Evolutionary conservation across 2,797 vertebrate genomes (phyloP).

Genomic region (Sebastes glaucus): DNA sequence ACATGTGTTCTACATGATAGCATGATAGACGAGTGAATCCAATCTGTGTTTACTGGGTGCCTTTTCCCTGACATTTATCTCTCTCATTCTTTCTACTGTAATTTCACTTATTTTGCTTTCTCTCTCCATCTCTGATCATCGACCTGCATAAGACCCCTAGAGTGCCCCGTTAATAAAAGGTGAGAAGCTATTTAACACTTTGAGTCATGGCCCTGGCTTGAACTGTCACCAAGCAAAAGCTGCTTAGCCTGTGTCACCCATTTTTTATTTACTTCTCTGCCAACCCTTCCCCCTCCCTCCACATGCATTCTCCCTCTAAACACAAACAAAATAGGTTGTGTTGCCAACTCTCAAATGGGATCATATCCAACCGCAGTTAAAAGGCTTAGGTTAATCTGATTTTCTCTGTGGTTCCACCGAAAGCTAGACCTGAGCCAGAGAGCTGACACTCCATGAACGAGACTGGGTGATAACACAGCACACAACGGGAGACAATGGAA

Average conservation of each 20-base stretch:
- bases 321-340: slow-evolving; percentile 72
- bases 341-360: slow-evolving; percentile 80
- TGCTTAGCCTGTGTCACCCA: slow-evolving; percentile 64
- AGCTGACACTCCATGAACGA: slow-evolving; percentile 53
- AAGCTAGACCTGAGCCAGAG: slow-evolving; percentile 64
- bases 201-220: slow-evolving; percentile 44
- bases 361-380: slow-evolving; percentile 78
- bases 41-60: not conserved
- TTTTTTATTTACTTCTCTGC: slow-evolving; percentile 50
- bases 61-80: not conserved
- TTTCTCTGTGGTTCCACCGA: slow-evolving; percentile 75
- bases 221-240: slow-evolving; percentile 65
- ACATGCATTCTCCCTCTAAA: slow-evolving; percentile 60
- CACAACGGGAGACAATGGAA: slow-evolving; percentile 60
- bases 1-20: slow-evolving; percentile 3
- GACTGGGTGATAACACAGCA: slow-evolving; percentile 52
- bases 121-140: slow-evolving; percentile 16
- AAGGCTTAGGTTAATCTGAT: slow-evolving; percentile 82
- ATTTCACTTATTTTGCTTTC: not conserved
- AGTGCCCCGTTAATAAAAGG: slow-evolving; percentile 27
- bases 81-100: not conserved
- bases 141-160: not conserved
- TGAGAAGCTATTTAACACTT: slow-evolving; percentile 52
- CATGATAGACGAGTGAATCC: not conserved
- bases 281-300: slow-evolving; percentile 13